Percentiles rank a stretch among this genome's conserved stretches.
Evolutionary conservation across 2,888 invertebrate genomes (phyloP).

Genomic region (Eudasyphora cyanicolor): DNA sequence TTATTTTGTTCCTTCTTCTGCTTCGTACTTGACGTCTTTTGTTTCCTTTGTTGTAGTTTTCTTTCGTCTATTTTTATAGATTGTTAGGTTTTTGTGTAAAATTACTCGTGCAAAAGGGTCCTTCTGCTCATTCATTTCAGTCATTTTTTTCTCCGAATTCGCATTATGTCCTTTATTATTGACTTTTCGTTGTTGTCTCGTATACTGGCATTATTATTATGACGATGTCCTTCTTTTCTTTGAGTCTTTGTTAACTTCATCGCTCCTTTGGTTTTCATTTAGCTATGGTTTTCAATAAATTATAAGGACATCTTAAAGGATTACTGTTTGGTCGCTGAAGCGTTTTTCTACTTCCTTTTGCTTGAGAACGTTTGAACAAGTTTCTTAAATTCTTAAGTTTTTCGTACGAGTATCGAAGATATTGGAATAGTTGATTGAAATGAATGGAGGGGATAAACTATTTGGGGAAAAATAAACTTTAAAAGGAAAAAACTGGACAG

Average conservation of each 20-base stretch:
- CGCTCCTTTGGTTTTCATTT: neutral
- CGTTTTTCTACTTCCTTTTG: neutral
- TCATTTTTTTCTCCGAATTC: neutral
- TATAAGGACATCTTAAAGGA: neutral
- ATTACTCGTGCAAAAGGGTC: slow-evolving; percentile 3
- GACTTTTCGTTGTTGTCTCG: neutral
- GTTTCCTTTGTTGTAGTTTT: neutral
- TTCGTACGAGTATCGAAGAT: no score
- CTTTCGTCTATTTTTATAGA: no score
- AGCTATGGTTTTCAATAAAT: neutral
- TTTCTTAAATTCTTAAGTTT: no score
- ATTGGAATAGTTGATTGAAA: no score
- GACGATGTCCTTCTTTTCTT: neutral
- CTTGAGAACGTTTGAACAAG: no score
- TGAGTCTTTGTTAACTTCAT: neutral
- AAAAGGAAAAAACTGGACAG: no score
- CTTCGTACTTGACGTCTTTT: no score
- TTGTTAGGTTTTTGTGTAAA: neutral
- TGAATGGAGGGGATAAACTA: no score
- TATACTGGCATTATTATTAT: no score
- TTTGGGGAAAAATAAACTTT: no score
- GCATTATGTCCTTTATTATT: no score
- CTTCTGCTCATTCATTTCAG: neutral
- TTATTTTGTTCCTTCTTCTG: neutral
- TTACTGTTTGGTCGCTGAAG: neutral